phyloP scores from a whole-genome alignment of 2,113 vertebrate genomes.

The Caranx melampygus region DNA sequence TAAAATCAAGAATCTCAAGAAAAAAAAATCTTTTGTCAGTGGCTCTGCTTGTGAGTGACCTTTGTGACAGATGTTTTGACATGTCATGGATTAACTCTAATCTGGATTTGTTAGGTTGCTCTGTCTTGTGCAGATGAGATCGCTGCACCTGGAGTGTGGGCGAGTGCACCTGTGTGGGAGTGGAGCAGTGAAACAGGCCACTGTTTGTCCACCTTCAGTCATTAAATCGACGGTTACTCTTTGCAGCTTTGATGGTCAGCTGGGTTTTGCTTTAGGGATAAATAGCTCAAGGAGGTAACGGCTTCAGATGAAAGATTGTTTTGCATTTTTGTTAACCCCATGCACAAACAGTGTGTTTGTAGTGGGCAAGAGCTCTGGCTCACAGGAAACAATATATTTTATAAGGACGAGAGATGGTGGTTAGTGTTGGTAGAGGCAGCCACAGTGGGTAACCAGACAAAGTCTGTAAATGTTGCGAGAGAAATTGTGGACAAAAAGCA shows the following conservation, averaged over 20 bases:
- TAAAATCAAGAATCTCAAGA: neutral
- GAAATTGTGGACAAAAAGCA: conserved; percentile 2
- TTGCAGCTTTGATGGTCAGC: conserved; percentile 57
- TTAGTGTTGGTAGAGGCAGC: neutral
- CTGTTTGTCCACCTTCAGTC: conserved; percentile 66
- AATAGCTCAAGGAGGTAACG: conserved; percentile 20
- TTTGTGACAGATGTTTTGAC: conserved; percentile 71
- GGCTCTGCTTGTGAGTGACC: conserved; percentile 17
- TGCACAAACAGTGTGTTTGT: neutral
- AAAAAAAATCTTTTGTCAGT: conserved; percentile 24
- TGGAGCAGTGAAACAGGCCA: conserved; percentile 59
- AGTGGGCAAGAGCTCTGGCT: neutral
- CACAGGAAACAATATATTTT: neutral
- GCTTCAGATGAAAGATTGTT: conserved; percentile 14
- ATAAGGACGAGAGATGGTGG: neutral
- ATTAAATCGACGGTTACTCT: conserved; percentile 52
- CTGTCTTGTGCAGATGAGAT: conserved; percentile 62
- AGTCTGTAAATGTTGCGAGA: neutral
- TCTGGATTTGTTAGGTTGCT: conserved; percentile 64
- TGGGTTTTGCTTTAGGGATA: conserved; percentile 28
- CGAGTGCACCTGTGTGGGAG: conserved; percentile 72
- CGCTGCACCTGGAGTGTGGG: conserved; percentile 68
- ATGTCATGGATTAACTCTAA: conserved; percentile 64
- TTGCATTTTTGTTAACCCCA: neutral
- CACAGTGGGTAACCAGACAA: neutral